Conservation (phyloP, 2,113 vertebrate species). For the Drymodes brunneopygia region DNA sequence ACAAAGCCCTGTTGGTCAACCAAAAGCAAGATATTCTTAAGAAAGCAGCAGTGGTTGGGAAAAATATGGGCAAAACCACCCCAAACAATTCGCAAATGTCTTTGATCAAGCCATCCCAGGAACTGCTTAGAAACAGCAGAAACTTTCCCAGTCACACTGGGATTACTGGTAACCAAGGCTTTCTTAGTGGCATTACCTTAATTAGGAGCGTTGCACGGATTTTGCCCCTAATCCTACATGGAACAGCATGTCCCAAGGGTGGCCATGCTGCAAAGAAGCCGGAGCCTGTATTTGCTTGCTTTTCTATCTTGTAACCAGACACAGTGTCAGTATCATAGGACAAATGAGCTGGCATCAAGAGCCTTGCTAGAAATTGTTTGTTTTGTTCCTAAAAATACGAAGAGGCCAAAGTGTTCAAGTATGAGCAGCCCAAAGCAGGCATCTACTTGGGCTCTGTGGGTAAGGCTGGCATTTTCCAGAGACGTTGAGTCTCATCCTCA, state of each 20-base stretch:
- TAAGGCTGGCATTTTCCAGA: conserved; percentile 12
- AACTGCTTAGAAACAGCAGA: background rate
- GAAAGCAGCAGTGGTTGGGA: background rate
- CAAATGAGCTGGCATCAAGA: background rate
- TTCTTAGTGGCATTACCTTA: conserved; percentile 11
- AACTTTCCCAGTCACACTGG: background rate
- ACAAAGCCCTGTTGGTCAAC: background rate
- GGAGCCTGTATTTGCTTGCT: background rate
- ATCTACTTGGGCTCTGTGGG: background rate
- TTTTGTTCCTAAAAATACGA: conserved; percentile 46
- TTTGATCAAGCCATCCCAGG: background rate
- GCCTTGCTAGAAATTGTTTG: conserved; percentile 28
- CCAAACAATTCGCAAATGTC: background rate
- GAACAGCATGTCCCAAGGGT: background rate
- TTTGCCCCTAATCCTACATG: background rate
- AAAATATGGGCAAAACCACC: background rate
- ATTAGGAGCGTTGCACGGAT: background rate
- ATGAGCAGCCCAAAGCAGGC: background rate
- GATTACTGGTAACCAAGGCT: background rate
- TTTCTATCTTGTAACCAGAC: background rate
- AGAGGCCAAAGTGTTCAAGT: background rate
- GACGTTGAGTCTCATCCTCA: background rate
- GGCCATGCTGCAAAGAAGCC: background rate
- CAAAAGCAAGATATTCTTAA: background rate
- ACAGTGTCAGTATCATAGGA: background rate